Evolutionary conservation across 2,888 invertebrate species (phyloP), one percentile per base, ranked within the genome.

Genomic region (Dromius quadrimaculatus): DNA sequence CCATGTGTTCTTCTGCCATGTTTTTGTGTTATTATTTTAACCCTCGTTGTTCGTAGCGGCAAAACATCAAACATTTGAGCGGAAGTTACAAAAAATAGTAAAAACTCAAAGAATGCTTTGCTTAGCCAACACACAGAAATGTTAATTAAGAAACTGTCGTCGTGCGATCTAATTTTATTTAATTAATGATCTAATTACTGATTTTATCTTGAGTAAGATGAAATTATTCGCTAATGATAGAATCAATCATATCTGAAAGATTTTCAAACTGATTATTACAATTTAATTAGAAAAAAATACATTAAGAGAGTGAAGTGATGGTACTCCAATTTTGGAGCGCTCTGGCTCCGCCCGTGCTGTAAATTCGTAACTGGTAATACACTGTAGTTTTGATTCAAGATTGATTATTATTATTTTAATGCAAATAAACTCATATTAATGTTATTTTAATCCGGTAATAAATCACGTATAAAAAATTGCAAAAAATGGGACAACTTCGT

Each of bases 41-140:
- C 59, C 59, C 34, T n/a, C 6, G 15, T 36, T 34, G 8, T 15
- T 22, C 9, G 34, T n/a, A n/a, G 66, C 66, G 66, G 66, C 41
- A 11, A 66, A 13, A 54, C 66, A 23, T 66, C 66, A 66, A 66
- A 57, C 54, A 66, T 41, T 41, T 38, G 15, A 66, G 54, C 66
- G 66, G 66, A 66, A 66, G 66, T 66, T 20, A 66, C 23, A 66
- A 66, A 66, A 66, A 66, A 66, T 66, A 57, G 28, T 54, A 66
- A 66, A 66, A 66, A 41, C 38, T 34, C 57, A 22, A 28, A 64
- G 47, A 64, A 47, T 54, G 66, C 50, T 54, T 50, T 54, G 36
- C 34, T 8, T 20, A 22, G 11, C 20, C 3, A 36, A 28, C 47
- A 19, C 45, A 50, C 9, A 50, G 66, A 66, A 57, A 66, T 57